Conservation (phyloP, 2,113 vertebrate genomes). For the Leucoraja erinaceus region DNA sequence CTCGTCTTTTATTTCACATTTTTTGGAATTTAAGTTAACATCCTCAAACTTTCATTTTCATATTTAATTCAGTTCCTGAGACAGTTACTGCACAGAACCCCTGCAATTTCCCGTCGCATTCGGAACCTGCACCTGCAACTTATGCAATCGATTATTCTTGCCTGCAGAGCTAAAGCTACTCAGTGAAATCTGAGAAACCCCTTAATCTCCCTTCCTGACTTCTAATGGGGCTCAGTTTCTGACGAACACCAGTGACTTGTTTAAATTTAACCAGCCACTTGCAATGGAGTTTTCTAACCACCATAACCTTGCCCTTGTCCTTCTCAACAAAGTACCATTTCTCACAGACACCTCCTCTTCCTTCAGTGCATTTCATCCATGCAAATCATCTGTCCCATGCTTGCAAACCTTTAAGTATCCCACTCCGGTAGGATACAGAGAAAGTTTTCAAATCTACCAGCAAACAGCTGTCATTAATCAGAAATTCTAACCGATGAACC, state of each 20-base stretch:
- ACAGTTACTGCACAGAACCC: not conserved
- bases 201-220: slow-evolving; percentile 59
- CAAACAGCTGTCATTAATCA: slow-evolving; percentile 52
- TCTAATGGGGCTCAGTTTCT: slow-evolving; percentile 43
- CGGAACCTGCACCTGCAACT: not conserved
- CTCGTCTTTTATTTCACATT: not conserved
- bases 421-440: slow-evolving; percentile 38
- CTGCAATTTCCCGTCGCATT: not conserved
- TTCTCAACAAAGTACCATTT: slow-evolving; percentile 4
- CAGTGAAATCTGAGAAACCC: slow-evolving; percentile 42
- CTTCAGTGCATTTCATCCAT: not conserved
- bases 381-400: not conserved
- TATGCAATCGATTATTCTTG: slow-evolving; percentile 30
- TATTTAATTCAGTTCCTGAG: not conserved
- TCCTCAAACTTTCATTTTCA: not conserved
- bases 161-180: not conserved
- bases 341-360: slow-evolving; percentile 12
- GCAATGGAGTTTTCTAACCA: not conserved
- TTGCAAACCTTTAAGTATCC: slow-evolving; percentile 16
- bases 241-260: not conserved
- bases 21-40: not conserved
- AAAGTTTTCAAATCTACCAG: slow-evolving; percentile 42
- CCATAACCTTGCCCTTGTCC: not conserved
- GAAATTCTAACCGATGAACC: slow-evolving; percentile 37
- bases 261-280: slow-evolving; percentile 11